Base-by-base conservation (phyloP, 1,140 invertebrate species). In the Drosophila rufa region DNA sequence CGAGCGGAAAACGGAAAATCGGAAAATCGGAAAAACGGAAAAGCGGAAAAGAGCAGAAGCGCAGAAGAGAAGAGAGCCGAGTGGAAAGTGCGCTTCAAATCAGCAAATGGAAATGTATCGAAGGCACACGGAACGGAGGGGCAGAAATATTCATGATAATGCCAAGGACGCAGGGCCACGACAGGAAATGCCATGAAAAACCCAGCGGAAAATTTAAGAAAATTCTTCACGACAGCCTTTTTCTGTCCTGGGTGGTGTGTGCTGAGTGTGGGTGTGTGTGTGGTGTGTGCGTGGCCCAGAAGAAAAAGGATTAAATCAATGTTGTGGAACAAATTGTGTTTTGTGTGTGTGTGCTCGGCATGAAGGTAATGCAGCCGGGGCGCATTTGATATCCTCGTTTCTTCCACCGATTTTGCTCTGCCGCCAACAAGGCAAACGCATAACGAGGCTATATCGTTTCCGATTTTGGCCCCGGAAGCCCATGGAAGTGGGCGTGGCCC, bases 301-400 rank as follows among this genome's bases (percentile, higher is more conserved):
- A 77, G 56, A 79, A 79, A 79, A 79, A 79, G 77, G 77, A 79
- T 79, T 79, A 79, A 79, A 79, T 79, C 77, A 79, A 79, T 79
- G 77, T 79, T 79, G 58, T 79, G 77, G 77, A 79, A 79, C 75
- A 77, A 77, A 77, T 77, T 77, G 75, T 38, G 75, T 48, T 77
- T 77, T 61, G 56, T 76, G 64, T 73, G 38, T 62, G 36, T 62
- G 17, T 60, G 57, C 11, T 11, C 19, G 74, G 27, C 42, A 58
- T 76, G 62, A 59, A 73, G 75, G 75, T 73, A 73, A 73, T 73
- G 69, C 69, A 59, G 73, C 62, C 69, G 71, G 45, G 43, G 56
- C 59, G 69, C 50, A 79, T 79, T 79, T 65, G 59, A 79, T 78
- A 77, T 77, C 50, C 74, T 77, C 75, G 74, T 77, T 77, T 77